Conservation (phyloP, 2,888 invertebrate genomes). For the Acrocera orbiculus region DNA sequence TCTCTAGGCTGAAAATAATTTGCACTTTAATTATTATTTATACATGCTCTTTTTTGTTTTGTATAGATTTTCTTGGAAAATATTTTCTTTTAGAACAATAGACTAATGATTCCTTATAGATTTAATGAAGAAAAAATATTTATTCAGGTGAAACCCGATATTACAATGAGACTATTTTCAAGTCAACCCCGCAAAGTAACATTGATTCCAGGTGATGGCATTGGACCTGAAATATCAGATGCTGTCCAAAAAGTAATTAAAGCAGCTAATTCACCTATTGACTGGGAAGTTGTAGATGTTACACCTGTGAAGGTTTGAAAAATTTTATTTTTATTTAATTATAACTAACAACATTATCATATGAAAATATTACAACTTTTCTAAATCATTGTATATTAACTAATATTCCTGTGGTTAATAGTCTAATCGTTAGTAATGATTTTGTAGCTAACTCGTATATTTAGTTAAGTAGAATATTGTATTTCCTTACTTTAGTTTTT, state of each 20-base stretch:
- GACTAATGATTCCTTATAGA: too few species aligned
- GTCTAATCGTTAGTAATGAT: too few species aligned
- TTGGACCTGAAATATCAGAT: constrained; percentile 97
- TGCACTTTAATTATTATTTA: too few species aligned
- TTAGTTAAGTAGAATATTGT: too few species aligned
- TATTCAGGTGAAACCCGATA: constrained; percentile 25
- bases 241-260: constrained; percentile 95
- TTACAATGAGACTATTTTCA: constrained; percentile 26
- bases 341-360: too few species aligned
- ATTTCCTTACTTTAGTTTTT: too few species aligned
- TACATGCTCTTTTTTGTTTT: constrained; percentile 7
- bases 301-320: constrained; percentile 64
- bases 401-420: background rate
- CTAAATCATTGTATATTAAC: background rate
- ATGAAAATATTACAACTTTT: background rate
- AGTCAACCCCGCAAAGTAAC: constrained; percentile 62
- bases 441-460: too few species aligned
- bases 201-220: constrained; percentile 97
- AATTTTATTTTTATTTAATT: background rate
- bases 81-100: too few species aligned
- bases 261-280: constrained; percentile 85
- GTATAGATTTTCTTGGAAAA: too few species aligned
- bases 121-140: background rate
- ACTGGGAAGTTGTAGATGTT: constrained; percentile 97
- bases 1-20: too few species aligned